phyloP scores from a whole-genome alignment of 2,113 vertebrate genomes.

The Cephalopterus ornatus region DNA sequence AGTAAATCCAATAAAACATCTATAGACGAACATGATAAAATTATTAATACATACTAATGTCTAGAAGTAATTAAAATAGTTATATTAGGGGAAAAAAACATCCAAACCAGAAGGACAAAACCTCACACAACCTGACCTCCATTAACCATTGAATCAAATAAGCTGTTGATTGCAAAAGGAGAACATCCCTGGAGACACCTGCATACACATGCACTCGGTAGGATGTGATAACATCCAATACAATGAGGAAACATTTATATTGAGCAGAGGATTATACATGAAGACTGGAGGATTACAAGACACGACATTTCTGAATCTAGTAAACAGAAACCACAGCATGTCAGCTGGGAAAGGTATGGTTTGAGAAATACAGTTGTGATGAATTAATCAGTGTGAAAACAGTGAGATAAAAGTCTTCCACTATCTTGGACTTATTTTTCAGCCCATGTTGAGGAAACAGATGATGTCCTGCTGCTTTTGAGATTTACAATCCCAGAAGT shows the following conservation, averaged over 20 bases:
- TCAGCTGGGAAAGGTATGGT: conserved; percentile 5
- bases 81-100: conserved; percentile 2
- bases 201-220: conserved; percentile 35
- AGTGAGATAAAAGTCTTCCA: not conserved
- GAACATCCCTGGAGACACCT: conserved; percentile 41
- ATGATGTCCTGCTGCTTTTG: not conserved
- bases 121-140: conserved; percentile 12
- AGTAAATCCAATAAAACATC: not conserved
- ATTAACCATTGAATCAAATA: conserved; percentile 55
- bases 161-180: conserved; percentile 67
- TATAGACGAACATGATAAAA: not conserved
- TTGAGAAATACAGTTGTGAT: conserved; percentile 30
- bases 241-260: conserved; percentile 63
- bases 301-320: conserved; percentile 57
- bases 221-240: conserved; percentile 65
- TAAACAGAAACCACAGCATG: conserved; percentile 41
- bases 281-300: conserved; percentile 57
- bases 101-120: conserved; percentile 35
- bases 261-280: conserved; percentile 50
- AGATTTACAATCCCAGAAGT: not conserved
- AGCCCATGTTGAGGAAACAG: not conserved
- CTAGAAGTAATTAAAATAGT: conserved; percentile 53
- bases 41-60: not conserved
- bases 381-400: conserved; percentile 40
- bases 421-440: not conserved